Percentiles rank a stretch among this genome's conserved stretches.
Evolutionary conservation across 1,140 invertebrate species (phyloP).

Genomic region (Apis mellifera): DNA sequence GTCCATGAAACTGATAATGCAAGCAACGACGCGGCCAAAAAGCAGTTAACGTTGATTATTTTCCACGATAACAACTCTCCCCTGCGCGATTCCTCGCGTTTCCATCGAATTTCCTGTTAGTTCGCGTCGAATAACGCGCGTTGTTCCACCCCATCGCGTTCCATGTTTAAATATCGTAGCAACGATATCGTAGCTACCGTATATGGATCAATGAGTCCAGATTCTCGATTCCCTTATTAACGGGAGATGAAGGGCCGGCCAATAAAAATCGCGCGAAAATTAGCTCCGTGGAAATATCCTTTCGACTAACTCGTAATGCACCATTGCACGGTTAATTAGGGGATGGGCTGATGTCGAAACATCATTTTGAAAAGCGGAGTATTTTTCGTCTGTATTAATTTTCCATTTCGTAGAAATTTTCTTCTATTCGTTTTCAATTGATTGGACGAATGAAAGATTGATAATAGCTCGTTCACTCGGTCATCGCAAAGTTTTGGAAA

Average conservation of each 20-base stretch:
- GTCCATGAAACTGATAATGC: not conserved
- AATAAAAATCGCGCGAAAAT: constrained; percentile 1
- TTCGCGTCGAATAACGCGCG: not conserved
- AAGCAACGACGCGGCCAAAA: not conserved
- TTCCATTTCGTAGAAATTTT: too few relatives aligned
- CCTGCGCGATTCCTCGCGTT: not conserved
- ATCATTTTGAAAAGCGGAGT: not conserved
- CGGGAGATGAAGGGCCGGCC: too few relatives aligned
- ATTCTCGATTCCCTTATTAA: not conserved
- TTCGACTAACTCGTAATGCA: not conserved
- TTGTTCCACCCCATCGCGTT: constrained; percentile 10
- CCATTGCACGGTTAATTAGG: not conserved
- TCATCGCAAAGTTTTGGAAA: too few relatives aligned
- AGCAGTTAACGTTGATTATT: constrained; percentile 34
- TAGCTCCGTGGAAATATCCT: not conserved
- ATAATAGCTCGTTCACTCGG: too few relatives aligned
- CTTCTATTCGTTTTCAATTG: too few relatives aligned
- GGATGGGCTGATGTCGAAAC: not conserved
- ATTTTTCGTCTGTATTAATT: not conserved
- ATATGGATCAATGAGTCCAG: not conserved
- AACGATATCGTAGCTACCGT: not conserved
- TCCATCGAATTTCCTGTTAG: constrained; percentile 7
- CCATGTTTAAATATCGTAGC: not conserved
- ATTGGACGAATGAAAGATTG: too few relatives aligned
- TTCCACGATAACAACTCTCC: constrained; percentile 16